Evolutionary conservation across 2,797 vertebrate genomes (phyloP).

Genomic region (Pygocentrus nattereri): DNA sequence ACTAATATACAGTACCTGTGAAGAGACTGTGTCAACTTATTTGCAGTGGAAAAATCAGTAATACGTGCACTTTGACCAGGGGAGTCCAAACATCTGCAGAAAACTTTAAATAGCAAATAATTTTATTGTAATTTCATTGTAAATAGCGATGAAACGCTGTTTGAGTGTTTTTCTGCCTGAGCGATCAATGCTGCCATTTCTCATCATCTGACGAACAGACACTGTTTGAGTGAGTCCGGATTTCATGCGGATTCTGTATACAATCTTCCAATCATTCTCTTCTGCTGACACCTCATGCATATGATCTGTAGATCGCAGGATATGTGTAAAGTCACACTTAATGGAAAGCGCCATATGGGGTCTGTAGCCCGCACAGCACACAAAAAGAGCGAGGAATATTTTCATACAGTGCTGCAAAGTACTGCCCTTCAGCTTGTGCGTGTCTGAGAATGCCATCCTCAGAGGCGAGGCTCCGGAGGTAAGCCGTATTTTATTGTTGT

Average conservation of each 20-base stretch:
- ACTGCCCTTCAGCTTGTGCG: conserved; percentile 9
- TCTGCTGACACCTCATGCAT: conserved; percentile 9
- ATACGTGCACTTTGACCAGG: too few species aligned
- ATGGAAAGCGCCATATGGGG: conserved; percentile 29
- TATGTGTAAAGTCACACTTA: conserved; percentile 28
- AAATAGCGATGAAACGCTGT: too few species aligned
- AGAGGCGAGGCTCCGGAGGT: conserved; percentile 18
- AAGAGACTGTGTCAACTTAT: too few species aligned
- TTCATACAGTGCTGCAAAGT: neutral
- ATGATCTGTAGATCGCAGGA: conserved; percentile 28
- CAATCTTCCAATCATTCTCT: neutral
- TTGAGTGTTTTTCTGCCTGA: neutral
- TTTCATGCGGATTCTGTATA: neutral
- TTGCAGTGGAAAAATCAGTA: too few species aligned
- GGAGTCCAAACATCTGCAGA: too few species aligned
- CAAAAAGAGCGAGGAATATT: neutral
- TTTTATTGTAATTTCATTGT: too few species aligned
- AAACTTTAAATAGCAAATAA: too few species aligned
- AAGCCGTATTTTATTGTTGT: conserved; percentile 43
- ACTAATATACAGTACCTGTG: too few species aligned
- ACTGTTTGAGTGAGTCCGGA: neutral
- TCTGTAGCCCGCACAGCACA: neutral
- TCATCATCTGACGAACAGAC: neutral
- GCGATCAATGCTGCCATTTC: neutral
- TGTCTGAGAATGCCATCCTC: conserved; percentile 13